These are phyloP conservation scores for Tokudaia muenninki DNA, from an alignment of 2,797 vertebrate species.

Conservation along the genomic window DNA sequence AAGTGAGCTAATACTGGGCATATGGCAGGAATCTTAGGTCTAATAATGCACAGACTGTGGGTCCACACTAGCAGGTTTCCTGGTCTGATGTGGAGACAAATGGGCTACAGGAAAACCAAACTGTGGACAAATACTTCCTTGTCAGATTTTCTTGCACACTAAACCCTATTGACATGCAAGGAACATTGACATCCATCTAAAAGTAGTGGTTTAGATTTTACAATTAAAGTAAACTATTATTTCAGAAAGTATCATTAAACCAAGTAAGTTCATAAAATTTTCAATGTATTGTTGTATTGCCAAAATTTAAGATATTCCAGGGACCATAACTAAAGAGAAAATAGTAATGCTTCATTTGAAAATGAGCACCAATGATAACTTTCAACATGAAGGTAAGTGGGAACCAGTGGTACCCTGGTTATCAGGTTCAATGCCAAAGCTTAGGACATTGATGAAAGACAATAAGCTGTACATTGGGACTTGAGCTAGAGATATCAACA, in stretches of 20 bases:
- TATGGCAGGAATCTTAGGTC: not conserved
- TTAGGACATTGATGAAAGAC: not conserved
- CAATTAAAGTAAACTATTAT: not conserved
- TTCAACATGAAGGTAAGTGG: not conserved
- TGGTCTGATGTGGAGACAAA: not conserved
- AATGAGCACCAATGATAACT: not conserved
- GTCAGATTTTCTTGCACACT: not conserved
- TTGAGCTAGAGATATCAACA: not conserved
- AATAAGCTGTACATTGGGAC: not conserved
- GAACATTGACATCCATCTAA: conserved; percentile 19
- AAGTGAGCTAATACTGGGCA: not conserved
- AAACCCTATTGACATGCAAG: not conserved
- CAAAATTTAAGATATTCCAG: not conserved
- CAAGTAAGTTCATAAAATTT: not conserved
- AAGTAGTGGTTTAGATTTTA: not conserved
- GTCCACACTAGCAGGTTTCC: not conserved
- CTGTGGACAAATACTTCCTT: not conserved
- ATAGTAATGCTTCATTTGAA: not conserved
- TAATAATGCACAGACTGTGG: not conserved
- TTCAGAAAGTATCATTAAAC: not conserved
- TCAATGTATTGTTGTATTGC: not conserved
- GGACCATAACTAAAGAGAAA: not conserved
- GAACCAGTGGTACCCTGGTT: not conserved
- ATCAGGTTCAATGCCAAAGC: not conserved
- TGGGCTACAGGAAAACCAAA: not conserved